Base-by-base conservation (phyloP, 2,888 invertebrate genomes). In the Furcula furcula region DNA sequence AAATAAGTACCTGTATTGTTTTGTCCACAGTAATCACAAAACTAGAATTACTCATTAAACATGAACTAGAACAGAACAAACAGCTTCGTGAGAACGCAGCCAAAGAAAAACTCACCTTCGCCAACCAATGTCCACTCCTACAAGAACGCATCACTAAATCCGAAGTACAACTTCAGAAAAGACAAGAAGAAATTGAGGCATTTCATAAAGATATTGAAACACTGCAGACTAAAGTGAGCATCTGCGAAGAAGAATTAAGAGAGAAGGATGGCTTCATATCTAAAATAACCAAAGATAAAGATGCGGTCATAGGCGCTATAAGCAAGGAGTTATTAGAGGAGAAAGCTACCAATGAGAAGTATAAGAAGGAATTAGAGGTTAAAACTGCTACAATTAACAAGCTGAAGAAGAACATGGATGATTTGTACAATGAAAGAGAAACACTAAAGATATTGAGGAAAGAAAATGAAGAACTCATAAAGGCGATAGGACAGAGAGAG, bases 381-480 rank as follows among this genome's bases (percentile, higher is more conserved):
- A 65, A 60, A 36, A 49, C 53, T 11, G 35, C 34, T 1, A 48
- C 48, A 22, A 51, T 72, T 11, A 30, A 36, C 19, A 60, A 56
- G 15, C 45, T 76, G 31, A 62, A 47, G 37, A 54, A 59, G 22
- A 61, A 52, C 31, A 35, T 70, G 25, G 59, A 66, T 20, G 50
- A 65, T 22, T 32, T 55, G 22, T 56, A 56, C 27, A 57, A 61
- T 29, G 60, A 71, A 22, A 45, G 55, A 11, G 34, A 64, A 56
- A 47, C 62, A 6, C 47, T 81, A 11, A 22, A 47, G n/a, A 54
- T 57, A 26, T 20, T 57, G 31, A 72, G 49, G 45, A 78, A 62
- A 26, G 78, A 79, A 49, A 78, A 83, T 28, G 75, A 76, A 34
- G 67, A 75, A 21, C 51, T 82, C 34, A 55, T 72, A 7, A 70